Percentiles rank a stretch among this genome's conserved stretches.
phyloP scores from a whole-genome alignment of 2,113 vertebrate species.

The Corythoichthys haematopterus region DNA sequence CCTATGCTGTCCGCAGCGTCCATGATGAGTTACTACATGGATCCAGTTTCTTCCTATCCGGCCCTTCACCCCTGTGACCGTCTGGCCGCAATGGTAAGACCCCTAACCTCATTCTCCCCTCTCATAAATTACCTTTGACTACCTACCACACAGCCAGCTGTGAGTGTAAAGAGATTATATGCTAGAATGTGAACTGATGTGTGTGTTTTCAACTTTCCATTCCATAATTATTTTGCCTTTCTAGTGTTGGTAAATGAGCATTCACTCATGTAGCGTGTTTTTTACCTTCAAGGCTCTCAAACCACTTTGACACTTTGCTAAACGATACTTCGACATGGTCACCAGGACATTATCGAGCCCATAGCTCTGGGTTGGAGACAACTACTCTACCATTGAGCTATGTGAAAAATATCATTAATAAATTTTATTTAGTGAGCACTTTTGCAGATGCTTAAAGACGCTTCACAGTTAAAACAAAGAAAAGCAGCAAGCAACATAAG shows the following conservation, averaged over 20 bases:
- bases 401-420: too few relatives aligned
- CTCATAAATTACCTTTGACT: slow-evolving; percentile 68
- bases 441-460: too few relatives aligned
- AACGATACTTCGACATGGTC: too few relatives aligned
- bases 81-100: slow-evolving; percentile 81
- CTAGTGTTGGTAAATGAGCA: neutral
- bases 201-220: slow-evolving; percentile 29
- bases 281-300: too few relatives aligned
- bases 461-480: too few relatives aligned
- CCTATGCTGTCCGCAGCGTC: slow-evolving; percentile 50
- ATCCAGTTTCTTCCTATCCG: slow-evolving; percentile 72
- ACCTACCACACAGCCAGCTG: slow-evolving; percentile 52
- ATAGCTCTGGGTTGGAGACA: too few relatives aligned
- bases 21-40: slow-evolving; percentile 89
- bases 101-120: slow-evolving; percentile 12
- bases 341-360: too few relatives aligned
- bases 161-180: slow-evolving; percentile 24
- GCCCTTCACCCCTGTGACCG: slow-evolving; percentile 74
- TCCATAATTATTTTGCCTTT: slow-evolving; percentile 19
- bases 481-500: too few relatives aligned
- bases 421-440: too few relatives aligned
- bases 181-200: neutral
- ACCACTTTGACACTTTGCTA: too few relatives aligned
- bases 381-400: too few relatives aligned
- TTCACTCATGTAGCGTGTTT: too few relatives aligned